Base-by-base conservation (phyloP, 1,140 invertebrate species). In the Agraylea sexmaculata region DNA sequence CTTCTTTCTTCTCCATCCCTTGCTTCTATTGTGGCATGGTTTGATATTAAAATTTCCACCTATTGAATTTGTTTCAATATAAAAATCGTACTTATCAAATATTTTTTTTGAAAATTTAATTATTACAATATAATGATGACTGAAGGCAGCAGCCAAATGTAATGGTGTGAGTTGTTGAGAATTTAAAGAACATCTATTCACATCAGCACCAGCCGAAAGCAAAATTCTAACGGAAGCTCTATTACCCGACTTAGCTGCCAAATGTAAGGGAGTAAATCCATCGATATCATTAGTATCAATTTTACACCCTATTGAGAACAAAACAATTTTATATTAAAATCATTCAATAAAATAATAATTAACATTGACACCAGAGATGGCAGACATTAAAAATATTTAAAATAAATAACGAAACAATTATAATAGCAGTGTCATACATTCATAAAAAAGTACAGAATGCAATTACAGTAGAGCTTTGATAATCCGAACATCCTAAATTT, bases 251-350 rank as follows among this genome's bases (percentile, higher is more conserved):
- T 32, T 43, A 7, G 32, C 47, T n/a, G 47, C 47, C 33, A 49
- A 30, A 27, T 49, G 47, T 8, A 49, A 35, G 19, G 47, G 47
- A 21, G 47, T 45, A 4, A 49, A 30, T n/a, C 47, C 47, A 4
- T 27, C 31, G 11, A 19, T 40, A 35, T 49, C 47, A 23, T 42
- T 33, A 2, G 36, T 18, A 35, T 49, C 43, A 2, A 46, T 19
- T 17, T 43, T 45, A 23, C 39, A 45, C 22, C 40, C 47, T 48
- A 15, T n/a, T n/a, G n/a, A n/a, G n/a, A n/a, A n/a, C n/a, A n/a
- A n/a, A n/a, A n/a, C n/a, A n/a, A n/a, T n/a, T n/a, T n/a, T n/a
- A n/a, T n/a, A n/a, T n/a, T n/a, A n/a, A n/a, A n/a, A n/a, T n/a
- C n/a, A n/a, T n/a, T n/a, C n/a, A n/a, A n/a, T n/a, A n/a, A n/a